These are phyloP conservation scores for Eubucco bourcierii DNA, from an alignment of 2,113 vertebrate species.

Conservation along the genomic window DNA sequence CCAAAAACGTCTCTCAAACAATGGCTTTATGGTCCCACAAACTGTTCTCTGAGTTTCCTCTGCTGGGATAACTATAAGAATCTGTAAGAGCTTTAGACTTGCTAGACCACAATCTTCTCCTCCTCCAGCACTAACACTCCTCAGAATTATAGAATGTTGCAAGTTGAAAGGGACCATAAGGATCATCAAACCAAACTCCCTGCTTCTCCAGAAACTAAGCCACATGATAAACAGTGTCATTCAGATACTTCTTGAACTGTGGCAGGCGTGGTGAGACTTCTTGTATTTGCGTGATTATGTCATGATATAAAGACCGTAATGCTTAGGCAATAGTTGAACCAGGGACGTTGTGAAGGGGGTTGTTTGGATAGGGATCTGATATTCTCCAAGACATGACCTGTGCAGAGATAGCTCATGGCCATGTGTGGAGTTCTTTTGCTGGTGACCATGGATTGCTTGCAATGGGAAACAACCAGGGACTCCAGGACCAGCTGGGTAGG, in stretches of 20 bases:
- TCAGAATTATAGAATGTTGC: background rate
- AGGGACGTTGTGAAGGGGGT: background rate
- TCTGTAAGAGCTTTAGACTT: background rate
- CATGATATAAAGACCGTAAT: background rate
- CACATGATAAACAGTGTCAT: background rate
- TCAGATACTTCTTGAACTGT: background rate
- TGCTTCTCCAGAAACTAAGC: background rate
- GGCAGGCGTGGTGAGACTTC: background rate
- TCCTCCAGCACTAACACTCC: background rate
- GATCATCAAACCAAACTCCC: background rate
- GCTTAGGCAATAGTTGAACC: background rate
- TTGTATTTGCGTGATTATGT: background rate
- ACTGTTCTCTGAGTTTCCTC: background rate
- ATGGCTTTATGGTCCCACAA: background rate
- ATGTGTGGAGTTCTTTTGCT: background rate
- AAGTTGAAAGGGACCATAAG: background rate
- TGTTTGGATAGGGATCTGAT: background rate
- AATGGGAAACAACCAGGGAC: background rate
- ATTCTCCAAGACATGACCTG: background rate
- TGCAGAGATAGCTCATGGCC: background rate
- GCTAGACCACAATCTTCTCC: background rate
- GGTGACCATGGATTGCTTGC: rapidly evolving
- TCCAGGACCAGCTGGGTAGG: background rate
- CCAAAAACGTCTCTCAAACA: background rate
- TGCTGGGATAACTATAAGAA: background rate